Evolutionary conservation across 2,888 invertebrate genomes (phyloP).

Genomic region (Rhingia rostrata): DNA sequence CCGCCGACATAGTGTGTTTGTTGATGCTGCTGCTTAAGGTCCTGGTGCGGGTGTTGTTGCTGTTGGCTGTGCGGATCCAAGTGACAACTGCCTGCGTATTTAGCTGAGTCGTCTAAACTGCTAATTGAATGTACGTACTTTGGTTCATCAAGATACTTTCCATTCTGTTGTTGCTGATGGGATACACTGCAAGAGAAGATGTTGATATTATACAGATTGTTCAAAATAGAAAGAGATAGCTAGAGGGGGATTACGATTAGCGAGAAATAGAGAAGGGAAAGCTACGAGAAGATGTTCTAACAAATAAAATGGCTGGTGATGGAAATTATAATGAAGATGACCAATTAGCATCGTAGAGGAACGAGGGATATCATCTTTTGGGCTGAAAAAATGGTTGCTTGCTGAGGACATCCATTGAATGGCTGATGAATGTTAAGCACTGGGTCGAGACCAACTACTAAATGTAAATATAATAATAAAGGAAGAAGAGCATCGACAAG

Average conservation of each 20-base stretch:
- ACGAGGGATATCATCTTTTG: conserved; percentile 37
- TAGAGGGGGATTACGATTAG: conserved; percentile 9
- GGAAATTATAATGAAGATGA: conserved; percentile 23
- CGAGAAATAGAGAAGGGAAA: not conserved
- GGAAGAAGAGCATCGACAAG: conserved; percentile 2
- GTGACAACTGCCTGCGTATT: conserved; percentile 79
- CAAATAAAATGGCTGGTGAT: conserved; percentile 17
- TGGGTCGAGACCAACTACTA: conserved; percentile 14
- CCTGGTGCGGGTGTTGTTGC: conserved; percentile 72
- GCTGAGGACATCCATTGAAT: conserved; percentile 1
- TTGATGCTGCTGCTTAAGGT: conserved; percentile 69
- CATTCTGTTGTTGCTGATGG: conserved; percentile 78
- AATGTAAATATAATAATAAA: conserved; percentile 8
- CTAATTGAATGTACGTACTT: conserved; percentile 80
- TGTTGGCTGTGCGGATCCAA: conserved; percentile 76
- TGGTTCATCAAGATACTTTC: conserved; percentile 82
- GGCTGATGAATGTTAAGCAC: conserved; percentile 14
- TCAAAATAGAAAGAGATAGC: conserved; percentile 16
- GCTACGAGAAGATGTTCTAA: conserved; percentile 5
- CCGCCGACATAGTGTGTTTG: conserved; percentile 57
- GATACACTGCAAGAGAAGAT: conserved; percentile 76
- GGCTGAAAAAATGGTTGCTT: not conserved
- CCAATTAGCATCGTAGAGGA: conserved; percentile 41
- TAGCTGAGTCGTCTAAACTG: conserved; percentile 78
- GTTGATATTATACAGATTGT: conserved; percentile 27